Base-by-base conservation (phyloP, 2,113 vertebrate genomes). In the Mola mola region DNA sequence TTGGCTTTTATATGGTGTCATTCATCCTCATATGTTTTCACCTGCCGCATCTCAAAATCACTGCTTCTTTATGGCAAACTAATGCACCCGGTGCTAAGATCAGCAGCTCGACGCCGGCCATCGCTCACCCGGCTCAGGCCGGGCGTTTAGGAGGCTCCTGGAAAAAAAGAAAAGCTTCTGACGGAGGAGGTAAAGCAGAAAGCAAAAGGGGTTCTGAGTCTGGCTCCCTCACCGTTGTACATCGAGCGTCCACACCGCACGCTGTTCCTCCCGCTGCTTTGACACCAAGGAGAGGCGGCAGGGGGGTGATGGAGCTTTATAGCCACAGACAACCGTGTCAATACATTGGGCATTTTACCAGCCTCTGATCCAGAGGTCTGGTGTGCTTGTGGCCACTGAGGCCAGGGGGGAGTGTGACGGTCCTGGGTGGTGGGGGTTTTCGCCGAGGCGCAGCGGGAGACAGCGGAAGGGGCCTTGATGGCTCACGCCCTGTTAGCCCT, bases 21-120 rank as follows among this genome's bases (percentile, higher is more conserved):
- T 90, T 90, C 87, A 89, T 90, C 85, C 88, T 90, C 77, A 83
- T 89, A 76, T 83, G 85, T 87, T 87, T 85, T 79, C 69, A 55
- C 73, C 79, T 66, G 74, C 81, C 75, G 42, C 66, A 57, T 78
- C 72, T 83, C 70, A 82, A 81, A 85, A 85, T 85, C 81, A 82
- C 83, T 43, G 79, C 73, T 83, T 84, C 87, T 89, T 89, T 83
- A 87, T 88, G 81, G 87, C 80, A 61, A 87, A 82, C 76, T 87
- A 87, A 88, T 87, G 83, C 85, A 76, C 50, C 73, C 69, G 17
- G 13, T 82, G 87, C 88, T 84, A 71, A 64, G 81, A 87, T 90
- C 87, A 88, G 87, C 87, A 87, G 82, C 73, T 85, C 60, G 70
- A 64, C 63, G 46, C 17, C 2, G 65, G 74, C 74, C 80, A 88